Evolutionary conservation across 2,113 vertebrate species (phyloP), one percentile per base, ranked within the genome.

Genomic region (Potamarius usumacintae): DNA sequence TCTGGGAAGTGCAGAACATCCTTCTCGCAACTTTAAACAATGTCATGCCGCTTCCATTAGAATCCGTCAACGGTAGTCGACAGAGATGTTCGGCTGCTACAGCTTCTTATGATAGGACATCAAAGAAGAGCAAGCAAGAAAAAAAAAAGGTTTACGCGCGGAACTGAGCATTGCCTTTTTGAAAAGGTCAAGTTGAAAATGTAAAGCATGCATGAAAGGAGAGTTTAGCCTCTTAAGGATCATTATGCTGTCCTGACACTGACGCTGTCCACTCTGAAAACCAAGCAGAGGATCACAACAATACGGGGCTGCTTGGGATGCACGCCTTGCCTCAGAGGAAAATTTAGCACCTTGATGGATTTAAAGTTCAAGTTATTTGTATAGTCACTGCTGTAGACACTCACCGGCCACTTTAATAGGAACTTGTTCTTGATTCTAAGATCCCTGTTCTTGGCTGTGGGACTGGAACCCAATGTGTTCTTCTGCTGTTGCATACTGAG

Each of bases 341-440:
- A 80, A 79, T 63, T 30, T 67, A 88, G 84, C 82, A 86, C 85
- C 87, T 84, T 76, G 90, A 90, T 88, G 92, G 55, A 60, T 42
- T 81, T 60, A 81, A 80, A 60, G 27, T 58, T 80, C 8, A 80
- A 11, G 27, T 78, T 55, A 27, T 27, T 78, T 12, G 42, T 25
- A 50, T 76, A 90, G 92, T 92, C 89, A 88, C 89, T 91, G 88
- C 87, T 85, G 88, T 84, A 57, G 90, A 42, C 42, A 42, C 42
- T 42, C 4, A 42, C 3, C 42, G 42, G 42, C 2, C 42, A 42
- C 42, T 42, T 42, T 42, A 42, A 42, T 42, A 42, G 4, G 42
- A 42, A 42, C 42, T 42, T 42, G 42, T 42, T 42, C 42, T 42
- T 42, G 42, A 42, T 42, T 42, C 42, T 42, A 42, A 42, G 42